phyloP scores from a whole-genome alignment of 2,797 vertebrate species.

The Psittacula derbiana region DNA sequence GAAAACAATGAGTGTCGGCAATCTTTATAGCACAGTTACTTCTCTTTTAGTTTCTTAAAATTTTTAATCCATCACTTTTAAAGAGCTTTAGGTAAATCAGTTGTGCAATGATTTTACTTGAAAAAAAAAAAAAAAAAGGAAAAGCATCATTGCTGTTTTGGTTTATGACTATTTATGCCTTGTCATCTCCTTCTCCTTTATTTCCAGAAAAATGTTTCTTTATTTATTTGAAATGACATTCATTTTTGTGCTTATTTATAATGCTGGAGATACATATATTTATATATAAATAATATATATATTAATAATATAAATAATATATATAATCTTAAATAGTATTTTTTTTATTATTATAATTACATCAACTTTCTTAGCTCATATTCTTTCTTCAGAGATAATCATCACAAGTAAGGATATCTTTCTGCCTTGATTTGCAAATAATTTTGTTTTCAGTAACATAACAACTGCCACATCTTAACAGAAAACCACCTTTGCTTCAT shows the following conservation, averaged over 20 bases:
- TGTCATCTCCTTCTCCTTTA: not conserved
- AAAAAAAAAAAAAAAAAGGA: not conserved
- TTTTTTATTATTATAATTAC: not conserved
- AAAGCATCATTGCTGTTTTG: fast-evolving
- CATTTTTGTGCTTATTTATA: not conserved
- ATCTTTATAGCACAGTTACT: not conserved
- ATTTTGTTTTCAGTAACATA: not conserved
- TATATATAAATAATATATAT: not conserved
- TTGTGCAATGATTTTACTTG: not conserved
- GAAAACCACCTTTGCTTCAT: not conserved
- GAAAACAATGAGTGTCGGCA: not conserved
- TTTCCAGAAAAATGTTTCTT: not conserved
- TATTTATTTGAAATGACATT: not conserved
- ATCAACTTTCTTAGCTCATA: not conserved
- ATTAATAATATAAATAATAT: not conserved
- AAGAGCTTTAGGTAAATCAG: not conserved
- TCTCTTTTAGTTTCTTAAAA: not conserved
- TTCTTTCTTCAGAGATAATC: not conserved
- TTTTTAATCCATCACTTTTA: not conserved
- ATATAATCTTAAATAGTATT: not conserved
- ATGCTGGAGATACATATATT: not conserved
- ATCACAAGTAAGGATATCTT: not conserved
- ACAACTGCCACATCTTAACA: not conserved
- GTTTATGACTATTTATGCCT: not conserved
- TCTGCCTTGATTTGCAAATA: not conserved